Evolutionary conservation across 2,797 vertebrate genomes (phyloP).

Genomic region (Paguma larvata): DNA sequence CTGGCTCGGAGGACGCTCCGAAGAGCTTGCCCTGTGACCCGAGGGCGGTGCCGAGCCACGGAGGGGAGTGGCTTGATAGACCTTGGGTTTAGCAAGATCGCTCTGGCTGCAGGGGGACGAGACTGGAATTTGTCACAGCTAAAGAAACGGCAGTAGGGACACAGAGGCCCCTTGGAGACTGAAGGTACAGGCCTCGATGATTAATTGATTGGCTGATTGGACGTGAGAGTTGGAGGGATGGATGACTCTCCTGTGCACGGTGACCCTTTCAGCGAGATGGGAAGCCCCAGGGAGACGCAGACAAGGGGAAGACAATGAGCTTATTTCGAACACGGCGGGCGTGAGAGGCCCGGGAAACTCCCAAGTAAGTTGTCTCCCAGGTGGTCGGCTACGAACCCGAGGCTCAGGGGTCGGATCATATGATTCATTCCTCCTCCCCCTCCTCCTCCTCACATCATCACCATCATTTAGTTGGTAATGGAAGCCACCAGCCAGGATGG

Average conservation of each 20-base stretch:
- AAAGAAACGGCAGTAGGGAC: background rate
- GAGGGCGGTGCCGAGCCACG: background rate
- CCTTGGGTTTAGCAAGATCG: background rate
- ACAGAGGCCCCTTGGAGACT: background rate
- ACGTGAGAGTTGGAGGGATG: background rate
- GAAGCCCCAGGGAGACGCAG: background rate
- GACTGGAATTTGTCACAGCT: background rate
- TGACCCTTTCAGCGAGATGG: background rate
- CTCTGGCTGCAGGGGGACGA: background rate
- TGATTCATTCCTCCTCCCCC: background rate
- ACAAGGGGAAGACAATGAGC: background rate
- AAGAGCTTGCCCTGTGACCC: background rate
- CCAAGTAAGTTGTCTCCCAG: background rate
- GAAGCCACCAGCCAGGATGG: background rate
- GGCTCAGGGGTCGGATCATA: background rate
- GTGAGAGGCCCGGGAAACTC: background rate
- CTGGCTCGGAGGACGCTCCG: background rate
- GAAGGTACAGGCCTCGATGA: background rate
- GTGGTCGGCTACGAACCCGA: background rate
- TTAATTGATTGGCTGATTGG: background rate
- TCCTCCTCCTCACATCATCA: background rate
- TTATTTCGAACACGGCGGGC: background rate
- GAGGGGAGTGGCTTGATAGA: background rate
- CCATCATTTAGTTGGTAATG: background rate
- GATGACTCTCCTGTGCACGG: background rate